phyloP scores from a whole-genome alignment of 2,797 vertebrate genomes.

The Pampus argenteus region DNA sequence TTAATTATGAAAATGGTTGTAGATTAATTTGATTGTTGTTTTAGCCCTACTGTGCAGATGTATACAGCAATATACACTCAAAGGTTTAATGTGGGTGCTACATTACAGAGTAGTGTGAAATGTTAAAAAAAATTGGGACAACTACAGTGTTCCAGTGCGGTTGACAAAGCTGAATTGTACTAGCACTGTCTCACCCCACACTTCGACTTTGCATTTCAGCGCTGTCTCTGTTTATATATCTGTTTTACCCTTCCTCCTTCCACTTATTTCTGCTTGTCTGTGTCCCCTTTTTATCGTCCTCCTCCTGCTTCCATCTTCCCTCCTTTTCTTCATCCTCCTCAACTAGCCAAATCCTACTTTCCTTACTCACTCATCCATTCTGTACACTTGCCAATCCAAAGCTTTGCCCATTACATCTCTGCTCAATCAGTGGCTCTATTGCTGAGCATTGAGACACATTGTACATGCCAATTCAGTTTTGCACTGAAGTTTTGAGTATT shows the following conservation, averaged over 20 bases:
- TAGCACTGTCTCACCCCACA: slow-evolving; percentile 66
- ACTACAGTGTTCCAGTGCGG: background rate
- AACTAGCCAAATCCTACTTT: slow-evolving; percentile 64
- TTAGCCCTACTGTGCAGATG: slow-evolving; percentile 9
- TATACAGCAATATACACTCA: background rate
- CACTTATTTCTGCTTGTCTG: slow-evolving; percentile 61
- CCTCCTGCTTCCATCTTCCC: slow-evolving; percentile 63
- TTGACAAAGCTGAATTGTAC: slow-evolving; percentile 70
- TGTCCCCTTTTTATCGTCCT: slow-evolving; percentile 55
- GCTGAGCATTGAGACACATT: slow-evolving; percentile 65
- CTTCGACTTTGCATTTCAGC: slow-evolving; percentile 72
- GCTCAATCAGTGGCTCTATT: slow-evolving; percentile 66
- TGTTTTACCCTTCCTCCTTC: slow-evolving; percentile 56
- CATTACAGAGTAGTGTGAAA: background rate
- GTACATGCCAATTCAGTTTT: slow-evolving; percentile 72
- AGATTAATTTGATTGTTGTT: background rate
- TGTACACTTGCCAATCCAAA: slow-evolving; percentile 85
- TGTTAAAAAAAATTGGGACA: background rate
- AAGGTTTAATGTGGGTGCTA: background rate
- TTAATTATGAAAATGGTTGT: too few species aligned
- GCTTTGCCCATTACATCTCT: slow-evolving; percentile 75
- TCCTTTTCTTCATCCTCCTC: slow-evolving; percentile 59
- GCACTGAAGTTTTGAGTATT: slow-evolving; percentile 44
- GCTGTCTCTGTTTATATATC: slow-evolving; percentile 70
- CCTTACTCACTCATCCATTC: slow-evolving; percentile 84